These are phyloP conservation scores for Cephus pygmeus DNA, from an alignment of 2,888 invertebrate genomes.

Conservation along the genomic window DNA sequence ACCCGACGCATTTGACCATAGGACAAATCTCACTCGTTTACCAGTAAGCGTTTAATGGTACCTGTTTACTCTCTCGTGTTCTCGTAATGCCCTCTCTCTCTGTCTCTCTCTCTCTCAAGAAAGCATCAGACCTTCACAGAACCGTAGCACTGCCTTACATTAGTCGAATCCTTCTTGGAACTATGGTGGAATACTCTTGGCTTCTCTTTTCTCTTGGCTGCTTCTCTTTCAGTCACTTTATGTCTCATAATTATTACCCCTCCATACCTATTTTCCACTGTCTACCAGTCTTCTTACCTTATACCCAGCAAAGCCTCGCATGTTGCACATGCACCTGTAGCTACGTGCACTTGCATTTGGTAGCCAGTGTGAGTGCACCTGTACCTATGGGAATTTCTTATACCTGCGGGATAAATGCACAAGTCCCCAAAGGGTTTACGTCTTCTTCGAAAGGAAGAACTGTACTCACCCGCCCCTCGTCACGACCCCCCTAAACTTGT, in stretches of 20 bases:
- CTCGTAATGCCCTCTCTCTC: constrained; percentile 34
- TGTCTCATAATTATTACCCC: constrained; percentile 63
- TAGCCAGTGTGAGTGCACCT: constrained; percentile 8
- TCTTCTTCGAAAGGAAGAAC: constrained; percentile 48
- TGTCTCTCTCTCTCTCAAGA: constrained; percentile 10
- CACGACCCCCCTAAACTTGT: neutral
- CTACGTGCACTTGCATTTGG: constrained; percentile 24
- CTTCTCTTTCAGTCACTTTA: constrained; percentile 55
- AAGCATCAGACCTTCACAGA: constrained; percentile 48
- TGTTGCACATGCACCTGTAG: constrained; percentile 14
- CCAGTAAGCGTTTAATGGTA: constrained; percentile 19
- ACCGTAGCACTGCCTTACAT: constrained; percentile 46
- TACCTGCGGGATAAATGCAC: constrained; percentile 55
- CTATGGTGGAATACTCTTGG: constrained; percentile 29
- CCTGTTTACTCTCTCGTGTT: constrained; percentile 16
- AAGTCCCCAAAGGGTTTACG: constrained; percentile 55
- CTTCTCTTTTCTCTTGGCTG: constrained; percentile 25
- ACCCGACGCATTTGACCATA: constrained; percentile 42
- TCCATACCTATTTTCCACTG: constrained; percentile 50
- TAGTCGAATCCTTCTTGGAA: constrained; percentile 33
- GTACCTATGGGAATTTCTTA: constrained; percentile 1
- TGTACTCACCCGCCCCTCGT: neutral
- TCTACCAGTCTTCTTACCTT: constrained; percentile 28
- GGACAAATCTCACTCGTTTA: constrained; percentile 31
- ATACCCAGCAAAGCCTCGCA: constrained; percentile 19